Evolutionary conservation across 2,888 invertebrate genomes (phyloP), one percentile per base, ranked within the genome.

Genomic region (Drosophila pseudotakahashii): DNA sequence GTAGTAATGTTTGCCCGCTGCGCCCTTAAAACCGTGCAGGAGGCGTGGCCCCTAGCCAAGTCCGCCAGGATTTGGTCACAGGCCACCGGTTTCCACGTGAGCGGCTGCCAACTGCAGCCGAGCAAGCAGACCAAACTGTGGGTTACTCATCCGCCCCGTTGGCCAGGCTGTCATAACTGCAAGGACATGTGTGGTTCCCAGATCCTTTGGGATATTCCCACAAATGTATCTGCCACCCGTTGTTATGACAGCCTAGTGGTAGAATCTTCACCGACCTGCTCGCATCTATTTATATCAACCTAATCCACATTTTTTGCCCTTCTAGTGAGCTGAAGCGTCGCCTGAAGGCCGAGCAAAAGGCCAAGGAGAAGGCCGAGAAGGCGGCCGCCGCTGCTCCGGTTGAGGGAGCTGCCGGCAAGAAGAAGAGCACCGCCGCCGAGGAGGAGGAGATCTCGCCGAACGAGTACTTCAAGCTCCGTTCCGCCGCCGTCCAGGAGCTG

Each of bases 381-480:
- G 94, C 89, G 42, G 88, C 89, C 7, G 88, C 89, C 7, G 89
- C 89, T n/a, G 87, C 88, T n/a, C 92, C 92, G 1, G 92, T 92
- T 55, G 84, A 88, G 23, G 90, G 89, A 11, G 81, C 83, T 19
- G 92, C 91, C 1, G 92, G 93, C 44, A 83, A 90, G 75, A 89
- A 88, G 64, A 89, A 89, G 66, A 88, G 88, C 62, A 78, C 81
- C 42, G 64, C 78, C 1, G 89, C 89, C 57, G 90, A 79, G 47
- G 96, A 96, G 80, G 98, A 97, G 88, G 97, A 98, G 82, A 96
- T 98, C 77, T 97, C 96, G 90, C 97, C 98, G 19, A 97, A 97
- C 94, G 98, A 99, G 93, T 99, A 98, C 92, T 98, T 96, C 90
- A 97, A 97, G 90, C 92, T 98, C 60, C 94, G 99, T 62, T 94